These are phyloP conservation scores for Anthrax anthrax DNA, from an alignment of 2,888 invertebrate species.

Conservation along the genomic window DNA sequence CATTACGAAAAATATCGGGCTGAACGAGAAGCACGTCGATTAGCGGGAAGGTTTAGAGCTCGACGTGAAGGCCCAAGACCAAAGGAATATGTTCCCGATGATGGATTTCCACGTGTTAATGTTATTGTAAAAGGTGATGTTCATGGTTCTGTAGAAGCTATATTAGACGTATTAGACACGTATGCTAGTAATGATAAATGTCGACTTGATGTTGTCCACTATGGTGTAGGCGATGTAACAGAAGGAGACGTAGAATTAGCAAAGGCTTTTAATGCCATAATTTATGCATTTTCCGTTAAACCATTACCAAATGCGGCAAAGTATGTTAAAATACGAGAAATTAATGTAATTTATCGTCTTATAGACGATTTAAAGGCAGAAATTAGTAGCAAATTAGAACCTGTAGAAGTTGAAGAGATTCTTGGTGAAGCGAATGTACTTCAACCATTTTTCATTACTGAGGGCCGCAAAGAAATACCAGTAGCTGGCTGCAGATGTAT, in stretches of 20 bases:
- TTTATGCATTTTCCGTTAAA: slow-evolving; percentile 81
- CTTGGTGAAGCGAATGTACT: slow-evolving; percentile 75
- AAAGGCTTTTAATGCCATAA: slow-evolving; percentile 55
- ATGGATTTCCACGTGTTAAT: slow-evolving; percentile 42
- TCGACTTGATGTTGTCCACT: slow-evolving; percentile 70
- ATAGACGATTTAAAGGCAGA: slow-evolving; percentile 77
- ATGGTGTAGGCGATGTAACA: slow-evolving; percentile 76
- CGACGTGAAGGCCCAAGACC: slow-evolving; percentile 43
- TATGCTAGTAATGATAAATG: slow-evolving; percentile 63
- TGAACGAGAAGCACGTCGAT: slow-evolving; percentile 43
- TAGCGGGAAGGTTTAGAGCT: slow-evolving; percentile 43
- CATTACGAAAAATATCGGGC: slow-evolving; percentile 51
- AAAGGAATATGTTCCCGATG: slow-evolving; percentile 39
- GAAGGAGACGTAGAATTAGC: slow-evolving; percentile 76
- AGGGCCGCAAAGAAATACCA: slow-evolving; percentile 62
- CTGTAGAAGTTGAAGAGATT: slow-evolving; percentile 56
- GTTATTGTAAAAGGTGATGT: slow-evolving; percentile 76
- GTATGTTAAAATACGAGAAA: slow-evolving; percentile 46
- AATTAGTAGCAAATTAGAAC: slow-evolving; percentile 57
- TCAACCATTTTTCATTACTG: slow-evolving; percentile 66
- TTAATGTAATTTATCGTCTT: slow-evolving; percentile 86
- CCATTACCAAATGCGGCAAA: slow-evolving; percentile 30
- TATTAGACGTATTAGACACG: slow-evolving; percentile 76
- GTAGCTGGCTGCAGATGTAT: slow-evolving; percentile 82
- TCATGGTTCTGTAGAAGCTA: slow-evolving; percentile 90